Base-by-base conservation (phyloP, 2,797 vertebrate genomes). In the Loris lydekkerianus region DNA sequence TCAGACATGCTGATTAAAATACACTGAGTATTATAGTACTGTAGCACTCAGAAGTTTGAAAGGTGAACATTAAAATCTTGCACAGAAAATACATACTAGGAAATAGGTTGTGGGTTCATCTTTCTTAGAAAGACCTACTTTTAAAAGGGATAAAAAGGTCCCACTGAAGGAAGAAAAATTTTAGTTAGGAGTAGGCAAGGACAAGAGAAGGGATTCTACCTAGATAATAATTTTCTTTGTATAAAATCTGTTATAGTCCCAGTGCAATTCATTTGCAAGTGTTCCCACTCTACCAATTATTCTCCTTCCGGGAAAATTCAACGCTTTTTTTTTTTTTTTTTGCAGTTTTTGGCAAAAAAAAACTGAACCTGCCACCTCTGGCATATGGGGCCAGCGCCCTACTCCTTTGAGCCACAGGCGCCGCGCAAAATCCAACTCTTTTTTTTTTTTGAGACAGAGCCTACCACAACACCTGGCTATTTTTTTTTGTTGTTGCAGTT, bases 1-100 rank as follows among this genome's bases (percentile, higher is more conserved):
- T 88, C 67, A 84, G 56, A 78, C 10, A 58, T 49, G 31, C n/a
- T 49, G 46, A 94, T 88, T 88, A 91, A 94, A 78, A 84, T 49
- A 58, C 46, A 86, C 34, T 49, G 31, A 87, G 46, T 58, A 65
- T 4, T 58, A 65, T 3, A 87, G 13, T 20, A 83, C 60, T 53
- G 6, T 15, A 82, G 69, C 43, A 29, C 65, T 73, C 43, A 89
- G 75, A 91, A 76, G 7, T 49, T 40, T 94, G 63, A 72, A 88
- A 84, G 53, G 37, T 72, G 77, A 78, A 73, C 58, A 83, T 73
- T 96, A 65, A 88, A 89, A 56, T 86, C 10, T 40, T 76, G 43
- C 43, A 31, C 72, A 86, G 18, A 89, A 69, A 63, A 89, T 25
- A 90, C 20, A 75, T 40, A 86, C 21, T 49, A 15, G 60, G 65